Evolutionary conservation across 2,888 invertebrate species (phyloP), one percentile per base, ranked within the genome.

Genomic region (Diploptera punctata): DNA sequence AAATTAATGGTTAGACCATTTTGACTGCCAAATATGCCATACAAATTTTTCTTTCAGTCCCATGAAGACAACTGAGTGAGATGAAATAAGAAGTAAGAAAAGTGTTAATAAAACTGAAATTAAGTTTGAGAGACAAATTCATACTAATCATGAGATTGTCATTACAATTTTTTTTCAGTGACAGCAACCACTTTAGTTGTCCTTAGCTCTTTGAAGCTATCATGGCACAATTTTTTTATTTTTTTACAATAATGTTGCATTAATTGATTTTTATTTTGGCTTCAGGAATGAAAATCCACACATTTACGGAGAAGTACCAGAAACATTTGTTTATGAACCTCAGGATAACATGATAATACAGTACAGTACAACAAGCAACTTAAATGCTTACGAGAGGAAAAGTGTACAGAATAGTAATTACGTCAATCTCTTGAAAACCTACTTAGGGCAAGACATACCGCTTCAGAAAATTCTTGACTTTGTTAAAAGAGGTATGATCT

Each of bases 401-500:
- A 74, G 70, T 21, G 77, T 71, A 77, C 75, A 78, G 31, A 80
- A 79, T 75, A 81, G 82, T 49, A 75, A 81, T 7, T 82, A 82
- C 57, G 76, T 80, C 3, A 83, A 83, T 60, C 83, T 83, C 0
- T 77, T 87, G 68, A 84, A 85, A 76, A 80, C 81, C 1, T 81
- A 84, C 72, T 74, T 87, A 31, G 78, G 77, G 4, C 82, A 84
- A 18, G 81, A 85, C 75, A 77, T 82, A 52, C 84, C 86, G 78
- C 81, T 87, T 29, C 82, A 82, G 73, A 79, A 80, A 57, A 80
- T 87, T 72, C 76, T 87, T 73, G 84, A 85, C 77, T 83, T 81
- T 77, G 85, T 87, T 21, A 85, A 86, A 80, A 82, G 80, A 81
- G 86, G 87, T 86, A 78, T 77, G 78, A n/a, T n/a, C n/a, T n/a